Conservation (phyloP, 2,797 vertebrate species). For the Australoheros facetus region DNA sequence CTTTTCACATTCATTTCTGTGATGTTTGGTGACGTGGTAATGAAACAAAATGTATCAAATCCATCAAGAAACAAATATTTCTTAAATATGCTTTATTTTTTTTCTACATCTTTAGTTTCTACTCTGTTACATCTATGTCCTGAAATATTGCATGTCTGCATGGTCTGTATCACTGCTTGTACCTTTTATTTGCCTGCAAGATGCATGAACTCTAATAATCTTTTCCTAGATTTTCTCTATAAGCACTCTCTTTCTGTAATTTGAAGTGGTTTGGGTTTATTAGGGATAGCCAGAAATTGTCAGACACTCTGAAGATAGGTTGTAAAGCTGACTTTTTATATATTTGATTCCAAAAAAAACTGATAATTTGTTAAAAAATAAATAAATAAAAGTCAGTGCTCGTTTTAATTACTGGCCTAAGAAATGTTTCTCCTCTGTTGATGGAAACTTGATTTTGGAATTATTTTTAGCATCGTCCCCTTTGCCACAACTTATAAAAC, state of each 20-base stretch:
- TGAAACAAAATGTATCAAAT: not conserved
- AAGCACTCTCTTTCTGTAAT: slow-evolving; percentile 39
- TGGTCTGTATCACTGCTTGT: slow-evolving; percentile 29
- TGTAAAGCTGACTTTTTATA: not conserved
- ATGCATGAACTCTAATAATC: slow-evolving; percentile 52
- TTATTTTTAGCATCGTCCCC: not conserved
- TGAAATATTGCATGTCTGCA: slow-evolving; percentile 52
- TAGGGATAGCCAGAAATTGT: slow-evolving; percentile 38
- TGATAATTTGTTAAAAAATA: not conserved
- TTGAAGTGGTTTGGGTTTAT: slow-evolving; percentile 42
- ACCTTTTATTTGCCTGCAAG: slow-evolving; percentile 24
- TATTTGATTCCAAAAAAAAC: not conserved
- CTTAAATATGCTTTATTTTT: not conserved
- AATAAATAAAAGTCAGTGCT: not conserved
- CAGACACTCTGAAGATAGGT: slow-evolving; percentile 9
- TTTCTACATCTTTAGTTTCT: not conserved
- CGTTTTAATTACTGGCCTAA: not conserved
- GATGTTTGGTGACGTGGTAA: not conserved
- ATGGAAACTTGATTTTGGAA: not conserved
- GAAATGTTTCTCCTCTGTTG: not conserved
- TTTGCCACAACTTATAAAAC: slow-evolving; percentile 8
- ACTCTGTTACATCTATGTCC: slow-evolving; percentile 4
- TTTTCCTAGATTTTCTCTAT: slow-evolving; percentile 29
- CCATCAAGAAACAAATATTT: slow-evolving; percentile 37
- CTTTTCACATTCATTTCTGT: slow-evolving; percentile 3